These are phyloP conservation scores for Hylyphantes graminicola DNA, from an alignment of 1,140 invertebrate species.

Conservation along the genomic window DNA sequence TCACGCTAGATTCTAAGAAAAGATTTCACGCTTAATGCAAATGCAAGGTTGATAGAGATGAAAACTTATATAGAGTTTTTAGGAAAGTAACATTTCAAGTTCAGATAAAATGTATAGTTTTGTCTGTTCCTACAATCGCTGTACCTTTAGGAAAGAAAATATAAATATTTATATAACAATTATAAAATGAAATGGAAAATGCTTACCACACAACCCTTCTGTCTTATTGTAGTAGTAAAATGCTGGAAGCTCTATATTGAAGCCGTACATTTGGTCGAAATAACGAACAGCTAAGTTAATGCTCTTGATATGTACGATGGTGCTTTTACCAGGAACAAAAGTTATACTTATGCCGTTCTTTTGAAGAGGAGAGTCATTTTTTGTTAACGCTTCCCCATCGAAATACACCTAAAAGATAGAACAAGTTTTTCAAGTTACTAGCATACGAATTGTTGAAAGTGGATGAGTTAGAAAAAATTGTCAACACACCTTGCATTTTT, in stretches of 20 bases:
- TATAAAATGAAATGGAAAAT: neutral
- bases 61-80: too few relatives aligned
- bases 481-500: too few relatives aligned
- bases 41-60: too few relatives aligned
- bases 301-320: constrained; percentile 63
- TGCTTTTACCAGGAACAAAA: constrained; percentile 48
- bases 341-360: constrained; percentile 58
- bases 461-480: too few relatives aligned
- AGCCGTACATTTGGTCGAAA: constrained; percentile 69
- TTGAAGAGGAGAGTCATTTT: constrained; percentile 55
- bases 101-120: too few relatives aligned
- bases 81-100: too few relatives aligned
- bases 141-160: neutral
- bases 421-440: too few relatives aligned
- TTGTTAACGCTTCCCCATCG: constrained; percentile 2
- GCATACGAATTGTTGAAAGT: too few relatives aligned
- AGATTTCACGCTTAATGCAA: too few relatives aligned
- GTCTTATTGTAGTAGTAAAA: constrained; percentile 77
- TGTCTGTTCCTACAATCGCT: neutral
- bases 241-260: constrained; percentile 76
- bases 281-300: constrained; percentile 66
- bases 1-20: too few relatives aligned
- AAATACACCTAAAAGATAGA: constrained; percentile 17
- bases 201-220: constrained; percentile 81
- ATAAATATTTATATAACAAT: neutral